Evolutionary conservation across 1,140 invertebrate genomes (phyloP), one percentile per base, ranked within the genome.

Genomic region (Agrypnia vestita): DNA sequence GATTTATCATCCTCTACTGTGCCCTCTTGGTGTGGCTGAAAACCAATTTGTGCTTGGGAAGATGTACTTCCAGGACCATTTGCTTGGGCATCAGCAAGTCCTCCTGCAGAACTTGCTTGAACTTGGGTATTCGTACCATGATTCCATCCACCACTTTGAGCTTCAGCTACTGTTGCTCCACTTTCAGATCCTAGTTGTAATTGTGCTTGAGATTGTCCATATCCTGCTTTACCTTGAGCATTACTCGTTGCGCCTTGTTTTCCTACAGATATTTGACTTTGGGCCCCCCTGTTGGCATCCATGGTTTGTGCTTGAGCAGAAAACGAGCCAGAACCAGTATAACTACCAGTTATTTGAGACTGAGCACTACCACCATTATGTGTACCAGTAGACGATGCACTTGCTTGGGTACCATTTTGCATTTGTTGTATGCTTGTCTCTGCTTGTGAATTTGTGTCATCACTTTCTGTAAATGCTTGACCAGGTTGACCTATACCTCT

Each of bases 1-100:
- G 88, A 82, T 74, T 85, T 80, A 67, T 90, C 90, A 74, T 89
- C 85, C 56, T 88, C 61, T 88, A 89, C 84, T 84, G 92, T 87
- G 75, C 86, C 84, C 86, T 93, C 89, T 85, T 92, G 91, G 79
- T 93, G 93, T 0, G 95, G 95, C 64, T 93, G 93, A 84, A 96
- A 96, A 4, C 95, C 95, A 55, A 96, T 95, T 88, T 96, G 95
- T 13, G 95, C 95, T 88, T 96, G 95, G 46, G 94, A 96, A 1
- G 94, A 95, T 0, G 95, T 96, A 83, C 93, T 94, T 3, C 95
- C 95, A 15, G 94, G 93, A 1, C 95, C 95, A 82, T 93, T 94
- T 0, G 95, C 94, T 89, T 96, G 95, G 0, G 95, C 94, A 87
- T 96, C 94, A 7, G 95, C 94, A 88, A 95, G 91, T 4, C 95